Conservation (phyloP, 1,140 invertebrate species). For the Saccostrea cuccullata region DNA sequence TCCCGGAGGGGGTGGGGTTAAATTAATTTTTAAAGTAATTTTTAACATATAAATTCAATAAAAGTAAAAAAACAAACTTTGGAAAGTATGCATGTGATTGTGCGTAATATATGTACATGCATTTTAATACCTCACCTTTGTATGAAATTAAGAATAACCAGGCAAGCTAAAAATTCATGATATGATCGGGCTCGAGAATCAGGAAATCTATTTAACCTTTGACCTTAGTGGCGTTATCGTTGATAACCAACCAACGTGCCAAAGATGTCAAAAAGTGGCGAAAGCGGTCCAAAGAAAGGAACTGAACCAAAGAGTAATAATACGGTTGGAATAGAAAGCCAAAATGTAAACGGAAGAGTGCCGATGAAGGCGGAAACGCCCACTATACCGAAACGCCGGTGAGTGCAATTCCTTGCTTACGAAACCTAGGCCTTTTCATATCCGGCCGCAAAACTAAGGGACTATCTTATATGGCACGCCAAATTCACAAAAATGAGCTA, state of each 20-base stretch:
- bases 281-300: background rate
- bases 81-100: too few species aligned
- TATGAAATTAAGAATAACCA: too few species aligned
- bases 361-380: constrained; percentile 43
- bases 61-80: too few species aligned
- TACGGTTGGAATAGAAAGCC: background rate
- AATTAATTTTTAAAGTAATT: too few species aligned
- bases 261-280: constrained; percentile 16
- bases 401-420: background rate
- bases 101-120: too few species aligned
- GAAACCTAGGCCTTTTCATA: background rate
- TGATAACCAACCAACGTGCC: constrained; percentile 35
- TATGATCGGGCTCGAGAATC: constrained; percentile 11
- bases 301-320: background rate
- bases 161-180: too few species aligned
- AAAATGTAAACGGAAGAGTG: background rate
- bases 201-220: constrained; percentile 27
- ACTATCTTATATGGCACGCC: too few species aligned
- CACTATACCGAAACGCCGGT: constrained; percentile 52
- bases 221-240: constrained; percentile 16
- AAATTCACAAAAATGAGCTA: too few species aligned
- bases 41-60: too few species aligned
- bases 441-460: background rate
- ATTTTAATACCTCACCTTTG: too few species aligned
- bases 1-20: too few species aligned